Conservation (phyloP, 2,888 invertebrate genomes). For the Helleia helle region DNA sequence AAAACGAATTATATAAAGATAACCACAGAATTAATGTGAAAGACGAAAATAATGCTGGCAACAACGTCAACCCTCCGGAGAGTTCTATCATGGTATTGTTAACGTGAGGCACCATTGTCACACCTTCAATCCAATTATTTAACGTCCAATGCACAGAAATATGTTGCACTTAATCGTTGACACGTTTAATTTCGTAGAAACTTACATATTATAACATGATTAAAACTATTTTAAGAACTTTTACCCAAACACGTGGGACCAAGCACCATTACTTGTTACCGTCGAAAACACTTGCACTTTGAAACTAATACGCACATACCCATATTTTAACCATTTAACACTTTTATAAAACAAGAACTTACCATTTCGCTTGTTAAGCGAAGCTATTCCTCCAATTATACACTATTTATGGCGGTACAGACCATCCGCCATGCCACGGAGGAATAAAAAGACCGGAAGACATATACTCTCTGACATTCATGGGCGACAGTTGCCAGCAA, state of each 20-base stretch:
- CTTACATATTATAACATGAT: slow-evolving; percentile 15
- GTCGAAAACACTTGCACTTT: slow-evolving; percentile 28
- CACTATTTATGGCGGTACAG: slow-evolving; percentile 57
- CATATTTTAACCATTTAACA: slow-evolving; percentile 17
- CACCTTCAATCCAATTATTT: too few relatives aligned
- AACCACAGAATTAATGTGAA: too few relatives aligned
- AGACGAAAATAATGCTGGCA: too few relatives aligned
- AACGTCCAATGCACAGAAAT: too few relatives aligned
- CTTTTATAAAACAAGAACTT: slow-evolving; percentile 39
- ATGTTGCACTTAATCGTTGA: too few relatives aligned
- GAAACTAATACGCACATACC: slow-evolving; percentile 26
- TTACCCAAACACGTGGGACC: slow-evolving; percentile 32
- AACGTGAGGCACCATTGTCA: too few relatives aligned
- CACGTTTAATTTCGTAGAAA: too few relatives aligned
- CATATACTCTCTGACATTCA: slow-evolving; percentile 40
- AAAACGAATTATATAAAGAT: too few relatives aligned
- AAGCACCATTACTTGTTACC: slow-evolving; percentile 16
- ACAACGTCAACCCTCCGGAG: too few relatives aligned
- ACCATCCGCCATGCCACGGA: slow-evolving; percentile 75
- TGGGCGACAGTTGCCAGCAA: slow-evolving; percentile 41
- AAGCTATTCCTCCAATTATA: slow-evolving; percentile 61
- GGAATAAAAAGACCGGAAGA: slow-evolving; percentile 70
- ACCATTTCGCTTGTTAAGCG: slow-evolving; percentile 69
- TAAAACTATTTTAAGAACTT: slow-evolving; percentile 22
- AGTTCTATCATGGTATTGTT: too few relatives aligned